A percentile compares a stretch with the other conserved stretches of the same genome.
These are phyloP conservation scores for Tinea pellionella DNA, from an alignment of 2,888 invertebrate species.

Conservation along the genomic window DNA sequence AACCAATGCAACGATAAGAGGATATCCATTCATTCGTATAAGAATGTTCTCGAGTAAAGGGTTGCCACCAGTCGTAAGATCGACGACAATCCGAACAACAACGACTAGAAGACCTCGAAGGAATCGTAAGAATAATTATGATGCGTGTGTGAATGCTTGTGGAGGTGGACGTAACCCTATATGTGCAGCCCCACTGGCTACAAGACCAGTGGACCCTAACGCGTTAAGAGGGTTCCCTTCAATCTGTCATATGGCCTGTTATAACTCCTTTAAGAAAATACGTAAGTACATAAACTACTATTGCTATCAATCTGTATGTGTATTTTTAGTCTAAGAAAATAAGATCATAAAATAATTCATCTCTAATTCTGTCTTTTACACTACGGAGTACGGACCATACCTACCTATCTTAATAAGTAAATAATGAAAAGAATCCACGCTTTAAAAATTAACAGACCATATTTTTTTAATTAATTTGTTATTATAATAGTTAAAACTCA, in stretches of 20 bases:
- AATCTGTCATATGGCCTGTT: constrained; percentile 58
- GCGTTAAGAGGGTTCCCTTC: constrained; percentile 54
- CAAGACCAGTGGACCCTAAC: constrained; percentile 38
- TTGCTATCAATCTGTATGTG: too few species aligned
- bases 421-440: neutral
- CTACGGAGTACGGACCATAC: too few species aligned
- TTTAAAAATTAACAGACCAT: neutral
- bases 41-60: constrained; percentile 44
- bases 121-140: constrained; percentile 40
- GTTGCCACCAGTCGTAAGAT: constrained; percentile 23
- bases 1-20: neutral
- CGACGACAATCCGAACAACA: constrained; percentile 30
- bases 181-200: constrained; percentile 43
- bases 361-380: too few species aligned
- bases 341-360: too few species aligned
- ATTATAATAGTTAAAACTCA: too few species aligned
- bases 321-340: too few species aligned
- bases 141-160: constrained; percentile 43
- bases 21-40: constrained; percentile 31
- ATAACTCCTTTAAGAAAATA: constrained; percentile 50
- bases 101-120: constrained; percentile 24
- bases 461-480: too few species aligned
- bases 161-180: constrained; percentile 41
- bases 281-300: constrained; percentile 36
- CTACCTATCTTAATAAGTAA: too few species aligned